These are phyloP conservation scores for Euproctis similis DNA, from an alignment of 2,888 invertebrate species.

Conservation along the genomic window DNA sequence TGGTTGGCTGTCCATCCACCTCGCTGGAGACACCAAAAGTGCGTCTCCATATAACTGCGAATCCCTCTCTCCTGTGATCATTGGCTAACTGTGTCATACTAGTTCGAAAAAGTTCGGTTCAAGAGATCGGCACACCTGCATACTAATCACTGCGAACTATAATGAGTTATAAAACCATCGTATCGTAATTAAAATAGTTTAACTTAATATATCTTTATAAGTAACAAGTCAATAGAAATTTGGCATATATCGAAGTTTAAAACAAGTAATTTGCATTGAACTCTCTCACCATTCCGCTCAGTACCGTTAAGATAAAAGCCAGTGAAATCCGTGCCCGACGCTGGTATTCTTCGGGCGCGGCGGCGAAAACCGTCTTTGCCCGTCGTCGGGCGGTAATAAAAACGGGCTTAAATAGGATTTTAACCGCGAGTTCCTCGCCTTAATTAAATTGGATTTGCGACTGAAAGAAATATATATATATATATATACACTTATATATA, in stretches of 20 bases:
- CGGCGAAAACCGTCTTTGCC: conserved; percentile 70
- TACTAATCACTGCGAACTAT: background rate
- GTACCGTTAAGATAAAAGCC: conserved; percentile 61
- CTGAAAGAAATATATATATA: conserved; percentile 73
- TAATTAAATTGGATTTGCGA: conserved; percentile 76
- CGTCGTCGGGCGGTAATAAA: conserved; percentile 73
- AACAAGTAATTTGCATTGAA: conserved; percentile 62
- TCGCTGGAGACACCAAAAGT: no score
- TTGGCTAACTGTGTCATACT: no score
- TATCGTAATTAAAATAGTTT: background rate
- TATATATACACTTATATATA: no score
- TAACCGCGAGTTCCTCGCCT: conserved; percentile 73
- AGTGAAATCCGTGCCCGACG: conserved; percentile 61
- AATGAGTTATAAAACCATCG: no score
- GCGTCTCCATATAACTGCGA: no score
- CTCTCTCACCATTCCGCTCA: conserved; percentile 56
- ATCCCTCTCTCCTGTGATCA: no score
- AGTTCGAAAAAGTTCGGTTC: no score
- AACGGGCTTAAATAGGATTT: conserved; percentile 76
- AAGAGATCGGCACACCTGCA: no score
- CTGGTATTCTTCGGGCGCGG: conserved; percentile 67
- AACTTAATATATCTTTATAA: background rate
- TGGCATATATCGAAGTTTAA: conserved; percentile 26
- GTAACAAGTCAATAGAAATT: conserved; percentile 10
- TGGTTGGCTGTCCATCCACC: no score